Percentiles rank a stretch among this genome's conserved stretches.
These are phyloP conservation scores for Tetragonisca angustula DNA, from an alignment of 2,888 invertebrate species.

Conservation along the genomic window DNA sequence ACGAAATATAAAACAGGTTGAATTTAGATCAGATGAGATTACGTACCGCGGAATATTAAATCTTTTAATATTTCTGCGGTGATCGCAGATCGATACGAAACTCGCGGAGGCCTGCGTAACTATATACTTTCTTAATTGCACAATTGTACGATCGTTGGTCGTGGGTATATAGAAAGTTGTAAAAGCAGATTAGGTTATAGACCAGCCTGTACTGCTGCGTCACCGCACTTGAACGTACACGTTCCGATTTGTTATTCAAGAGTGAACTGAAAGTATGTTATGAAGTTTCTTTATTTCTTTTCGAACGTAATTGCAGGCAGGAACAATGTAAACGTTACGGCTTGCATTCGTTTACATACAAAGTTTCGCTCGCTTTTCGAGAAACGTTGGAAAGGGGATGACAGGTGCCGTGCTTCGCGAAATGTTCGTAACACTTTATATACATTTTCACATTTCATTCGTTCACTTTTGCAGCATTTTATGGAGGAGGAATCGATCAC, in stretches of 20 bases:
- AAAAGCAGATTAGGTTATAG: background rate
- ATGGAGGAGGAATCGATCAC: too few species aligned
- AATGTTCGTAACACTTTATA: background rate
- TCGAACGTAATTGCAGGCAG: background rate
- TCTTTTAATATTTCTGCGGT: too few species aligned
- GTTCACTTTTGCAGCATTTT: too few species aligned
- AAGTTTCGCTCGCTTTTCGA: background rate
- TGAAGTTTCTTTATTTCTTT: background rate
- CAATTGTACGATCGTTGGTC: background rate
- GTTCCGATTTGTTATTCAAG: background rate
- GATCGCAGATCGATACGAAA: background rate
- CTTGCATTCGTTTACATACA: background rate
- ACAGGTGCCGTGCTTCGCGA: background rate
- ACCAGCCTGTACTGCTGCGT: background rate
- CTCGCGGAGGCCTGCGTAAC: background rate
- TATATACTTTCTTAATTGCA: background rate
- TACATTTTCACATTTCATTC: too few species aligned
- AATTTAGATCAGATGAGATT: too few species aligned
- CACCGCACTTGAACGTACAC: background rate
- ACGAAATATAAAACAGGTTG: too few species aligned
- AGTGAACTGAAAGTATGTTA: background rate
- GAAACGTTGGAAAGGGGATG: too few species aligned
- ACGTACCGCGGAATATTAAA: too few species aligned
- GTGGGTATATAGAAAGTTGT: background rate
- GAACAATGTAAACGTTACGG: background rate